These are phyloP conservation scores for Conus canariensis DNA, from an alignment of 2,888 invertebrate species.

Conservation along the genomic window DNA sequence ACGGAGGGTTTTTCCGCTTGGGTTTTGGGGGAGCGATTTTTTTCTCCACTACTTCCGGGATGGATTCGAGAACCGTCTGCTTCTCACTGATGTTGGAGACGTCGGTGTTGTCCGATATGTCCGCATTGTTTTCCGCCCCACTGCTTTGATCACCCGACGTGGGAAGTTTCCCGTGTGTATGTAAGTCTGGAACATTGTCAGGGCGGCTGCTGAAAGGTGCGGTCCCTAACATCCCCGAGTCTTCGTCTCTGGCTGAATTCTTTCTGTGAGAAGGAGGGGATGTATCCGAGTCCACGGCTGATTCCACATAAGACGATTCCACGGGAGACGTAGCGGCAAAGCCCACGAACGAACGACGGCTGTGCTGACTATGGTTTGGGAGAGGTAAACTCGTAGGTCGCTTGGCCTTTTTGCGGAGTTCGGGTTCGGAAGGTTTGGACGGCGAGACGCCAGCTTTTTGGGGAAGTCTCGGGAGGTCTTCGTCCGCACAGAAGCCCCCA, in stretches of 20 bases:
- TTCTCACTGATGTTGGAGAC: not conserved
- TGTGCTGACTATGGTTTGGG: not conserved
- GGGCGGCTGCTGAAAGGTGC: not conserved
- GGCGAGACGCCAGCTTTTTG: not conserved
- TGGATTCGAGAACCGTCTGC: not conserved
- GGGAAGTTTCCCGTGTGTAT: too few species aligned
- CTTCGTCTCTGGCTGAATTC: not conserved
- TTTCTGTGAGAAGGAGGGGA: not conserved
- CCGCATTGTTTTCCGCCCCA: not conserved
- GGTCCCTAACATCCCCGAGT: not conserved
- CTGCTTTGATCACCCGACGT: not conserved
- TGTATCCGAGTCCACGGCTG: not conserved
- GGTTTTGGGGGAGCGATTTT: constrained; percentile 29
- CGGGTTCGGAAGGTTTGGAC: not conserved
- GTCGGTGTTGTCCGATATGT: not conserved
- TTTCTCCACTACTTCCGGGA: not conserved
- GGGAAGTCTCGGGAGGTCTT: too few species aligned
- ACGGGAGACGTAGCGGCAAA: not conserved
- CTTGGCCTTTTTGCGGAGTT: not conserved
- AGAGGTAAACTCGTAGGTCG: not conserved
- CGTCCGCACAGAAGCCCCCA: not conserved
- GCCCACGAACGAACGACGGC: too few species aligned
- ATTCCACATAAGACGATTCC: not conserved
- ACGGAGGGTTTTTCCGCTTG: constrained; percentile 31
- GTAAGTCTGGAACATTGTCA: too few species aligned